A percentile compares a stretch with the other conserved stretches of the same genome.
phyloP scores from a whole-genome alignment of 1,140 invertebrate genomes.

The Dreissena rostriformis region DNA sequence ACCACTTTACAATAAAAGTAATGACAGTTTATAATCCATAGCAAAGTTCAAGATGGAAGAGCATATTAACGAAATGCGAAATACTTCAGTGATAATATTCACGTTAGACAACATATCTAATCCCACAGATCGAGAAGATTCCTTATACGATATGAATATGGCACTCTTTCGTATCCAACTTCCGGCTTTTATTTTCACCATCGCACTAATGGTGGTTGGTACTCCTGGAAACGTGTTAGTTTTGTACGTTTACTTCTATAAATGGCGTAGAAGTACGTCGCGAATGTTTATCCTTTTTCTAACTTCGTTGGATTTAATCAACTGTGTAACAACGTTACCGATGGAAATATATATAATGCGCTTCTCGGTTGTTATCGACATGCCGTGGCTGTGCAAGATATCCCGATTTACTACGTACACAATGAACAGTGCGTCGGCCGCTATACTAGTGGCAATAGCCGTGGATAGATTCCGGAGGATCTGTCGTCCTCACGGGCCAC shows the following conservation, averaged over 20 bases:
- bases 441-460: slow-evolving; percentile 33
- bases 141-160: too few relatives aligned
- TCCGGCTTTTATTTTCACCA: slow-evolving; percentile 45
- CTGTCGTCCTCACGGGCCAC: slow-evolving; percentile 33
- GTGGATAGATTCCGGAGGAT: slow-evolving; percentile 35
- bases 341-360: slow-evolving; percentile 50
- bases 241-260: slow-evolving; percentile 52
- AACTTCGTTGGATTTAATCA: slow-evolving; percentile 40
- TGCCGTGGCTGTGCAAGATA: slow-evolving; percentile 29
- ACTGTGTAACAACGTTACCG: slow-evolving; percentile 42
- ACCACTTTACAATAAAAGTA: too few relatives aligned
- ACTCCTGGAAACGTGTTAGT: slow-evolving; percentile 54
- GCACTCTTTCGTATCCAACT: background rate
- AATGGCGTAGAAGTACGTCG: slow-evolving; percentile 48
- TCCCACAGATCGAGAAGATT: too few relatives aligned
- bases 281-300: slow-evolving; percentile 52
- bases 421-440: slow-evolving; percentile 26
- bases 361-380: slow-evolving; percentile 23
- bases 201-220: slow-evolving; percentile 43
- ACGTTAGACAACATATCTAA: too few relatives aligned
- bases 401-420: slow-evolving; percentile 41
- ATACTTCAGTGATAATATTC: too few relatives aligned
- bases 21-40: too few relatives aligned
- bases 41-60: too few relatives aligned
- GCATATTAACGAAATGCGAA: too few relatives aligned